Evolutionary conservation across 2,888 invertebrate genomes (phyloP).

Genomic region (Agonopterix alstromeriana): DNA sequence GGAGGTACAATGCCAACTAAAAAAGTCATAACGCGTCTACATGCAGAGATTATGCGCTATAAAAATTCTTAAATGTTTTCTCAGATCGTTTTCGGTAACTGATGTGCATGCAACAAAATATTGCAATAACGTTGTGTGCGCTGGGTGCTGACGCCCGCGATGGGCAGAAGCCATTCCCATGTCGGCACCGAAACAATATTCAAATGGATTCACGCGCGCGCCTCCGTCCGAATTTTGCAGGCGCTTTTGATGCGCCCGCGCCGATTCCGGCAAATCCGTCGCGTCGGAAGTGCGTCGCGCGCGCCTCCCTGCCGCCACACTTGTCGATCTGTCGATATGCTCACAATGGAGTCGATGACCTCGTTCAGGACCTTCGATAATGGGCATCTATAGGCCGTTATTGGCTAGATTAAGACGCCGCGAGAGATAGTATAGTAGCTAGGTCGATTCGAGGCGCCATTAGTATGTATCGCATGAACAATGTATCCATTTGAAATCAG

Average conservation of each 20-base stretch:
- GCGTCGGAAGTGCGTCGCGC: conserved; percentile 73
- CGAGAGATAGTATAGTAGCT: conserved; percentile 19
- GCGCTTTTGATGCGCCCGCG: conserved; percentile 72
- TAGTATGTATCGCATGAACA: neutral
- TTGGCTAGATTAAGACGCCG: conserved; percentile 51
- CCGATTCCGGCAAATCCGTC: conserved; percentile 77
- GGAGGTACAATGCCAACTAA: conserved; percentile 43
- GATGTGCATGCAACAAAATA: conserved; percentile 19
- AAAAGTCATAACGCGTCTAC: conserved; percentile 40
- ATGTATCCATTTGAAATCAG: too few species aligned
- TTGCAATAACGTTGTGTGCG: conserved; percentile 26
- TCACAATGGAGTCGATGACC: conserved; percentile 60
- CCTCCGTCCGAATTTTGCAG: conserved; percentile 71
- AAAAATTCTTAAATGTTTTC: conserved; percentile 51
- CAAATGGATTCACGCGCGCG: conserved; percentile 73
- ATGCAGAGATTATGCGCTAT: conserved; percentile 59
- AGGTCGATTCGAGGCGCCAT: neutral
- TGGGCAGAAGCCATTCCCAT: conserved; percentile 55
- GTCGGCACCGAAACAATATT: conserved; percentile 68
- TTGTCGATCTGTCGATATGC: conserved; percentile 66
- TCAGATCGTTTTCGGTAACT: conserved; percentile 18
- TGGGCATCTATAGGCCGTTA: conserved; percentile 46
- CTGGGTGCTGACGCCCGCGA: conserved; percentile 18
- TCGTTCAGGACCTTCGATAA: conserved; percentile 62
- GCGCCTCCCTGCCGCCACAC: conserved; percentile 35